Evolutionary conservation across 2,888 invertebrate genomes (phyloP), one percentile per base, ranked within the genome.

Genomic region (Arenicola marina): DNA sequence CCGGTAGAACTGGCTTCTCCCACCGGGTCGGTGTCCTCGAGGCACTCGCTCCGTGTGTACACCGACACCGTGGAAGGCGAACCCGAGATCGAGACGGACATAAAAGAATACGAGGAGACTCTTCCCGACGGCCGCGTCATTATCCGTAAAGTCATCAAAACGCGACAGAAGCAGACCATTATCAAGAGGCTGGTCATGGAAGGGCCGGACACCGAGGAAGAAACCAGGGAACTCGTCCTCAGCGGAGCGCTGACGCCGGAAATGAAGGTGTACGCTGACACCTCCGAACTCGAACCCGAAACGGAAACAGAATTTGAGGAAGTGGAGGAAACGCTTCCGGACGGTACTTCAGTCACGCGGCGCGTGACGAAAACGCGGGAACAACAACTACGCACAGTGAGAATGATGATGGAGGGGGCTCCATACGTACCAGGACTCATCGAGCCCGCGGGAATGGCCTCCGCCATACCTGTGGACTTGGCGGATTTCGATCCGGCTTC

Each of bases 161-260:
- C 73, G 15, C 69, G 78, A 24, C 63, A 67, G 53, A 74, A 76
- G 2, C 77, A 78, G 53, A 73, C 76, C 28, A 68, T 72, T 61
- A 61, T 69, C 2, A 69, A 67, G 44, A 33, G 62, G 64, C 65
- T 68, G 63, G 72, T 59, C 63, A 70, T 65, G 70, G 73, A 67
- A 66, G 75, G 76, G 4, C 68, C 68, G n/a, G 58, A 69, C 18
- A 31, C 45, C 21, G 62, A 45, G 45, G 66, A 62, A 33, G 51
- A 51, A n/a, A 21, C 51, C 28, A 11, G 26, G 26, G 7, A 48
- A 24, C 48, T 48, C 18, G 24, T 48, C n/a, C 15, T 11, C 11
- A 48, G 48, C 24, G 48, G 48, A 48, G 24, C 48, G n/a, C 26
- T 48, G 15, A 48, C 48, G 24, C 53, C 53, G 7, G 53, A 53